Base-by-base conservation (phyloP, 2,113 vertebrate genomes). In the Cyanoderma ruficeps region DNA sequence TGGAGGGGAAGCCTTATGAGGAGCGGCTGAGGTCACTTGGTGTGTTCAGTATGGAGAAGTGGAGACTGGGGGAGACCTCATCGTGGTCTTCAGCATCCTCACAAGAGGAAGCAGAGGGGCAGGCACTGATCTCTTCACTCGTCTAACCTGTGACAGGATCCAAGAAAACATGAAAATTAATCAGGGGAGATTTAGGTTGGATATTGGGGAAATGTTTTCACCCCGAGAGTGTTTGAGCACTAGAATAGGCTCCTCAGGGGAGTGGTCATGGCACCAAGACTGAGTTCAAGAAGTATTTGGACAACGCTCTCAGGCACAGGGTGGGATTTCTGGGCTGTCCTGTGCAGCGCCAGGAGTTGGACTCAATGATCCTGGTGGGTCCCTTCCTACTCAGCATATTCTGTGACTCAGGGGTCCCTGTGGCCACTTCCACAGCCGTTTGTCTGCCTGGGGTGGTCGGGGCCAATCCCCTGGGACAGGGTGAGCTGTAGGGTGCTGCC, bases 381-480 rank as follows among this genome's bases (percentile, higher is more conserved):
- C 15, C 31, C 25, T 69, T 69, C 30, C 27, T 42, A 5, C 25
- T 33, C 56, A 11, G 12, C 15, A 10, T 35, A 6, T 69, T 76
- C 53, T 11, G 3, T 68, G 14, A 10, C 21, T 18, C 1, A 0
- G 7, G 15, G 14, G 1, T 49, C 28, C 31, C 21, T 65, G 14
- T 17, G 46, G 41, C 33, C 1, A 1, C 39, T 17, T 35, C 63
- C 35, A 50, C 56, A 41, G 10, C 13, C 1, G 0, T 72, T 47
- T 72, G 15, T 8, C 2, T 7, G 37, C 4, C 46, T 21, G 30
- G 15, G 7, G 19, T n/a, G 42, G 7, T 13, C 0, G 0, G 57
- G 11, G 21, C 18, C 3, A 3, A 5, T 33, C 47, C 37, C 17
- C n/a, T 17, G 41, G 53, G 15, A 22, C 2, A 5, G 24, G 67